Percentiles rank a stretch among this genome's conserved stretches.
Evolutionary conservation across 2,797 vertebrate genomes (phyloP).

Genomic region (Ficedula albicollis): DNA sequence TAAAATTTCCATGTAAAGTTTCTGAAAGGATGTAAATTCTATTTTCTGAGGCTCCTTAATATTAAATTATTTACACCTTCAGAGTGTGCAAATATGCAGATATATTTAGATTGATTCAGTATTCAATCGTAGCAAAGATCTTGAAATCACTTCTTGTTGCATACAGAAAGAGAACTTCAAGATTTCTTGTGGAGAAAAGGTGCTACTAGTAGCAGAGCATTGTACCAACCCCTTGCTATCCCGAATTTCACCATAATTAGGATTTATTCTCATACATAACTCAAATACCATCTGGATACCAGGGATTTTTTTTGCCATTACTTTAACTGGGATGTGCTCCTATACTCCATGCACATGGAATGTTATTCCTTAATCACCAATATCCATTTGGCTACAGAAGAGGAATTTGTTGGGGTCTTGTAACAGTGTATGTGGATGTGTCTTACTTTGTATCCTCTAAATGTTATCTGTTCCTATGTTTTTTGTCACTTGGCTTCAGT

Average conservation of each 20-base stretch:
- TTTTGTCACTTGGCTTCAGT: not conserved
- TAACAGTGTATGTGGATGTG: not conserved
- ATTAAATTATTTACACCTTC: not conserved
- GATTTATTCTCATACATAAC: not conserved
- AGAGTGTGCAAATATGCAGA: not conserved
- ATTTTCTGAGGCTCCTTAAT: not conserved
- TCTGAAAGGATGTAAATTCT: slow-evolving; percentile 41
- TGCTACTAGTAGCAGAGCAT: not conserved
- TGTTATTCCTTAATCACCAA: not conserved
- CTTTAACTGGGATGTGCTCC: not conserved
- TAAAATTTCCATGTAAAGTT: slow-evolving; percentile 66
- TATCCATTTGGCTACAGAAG: not conserved
- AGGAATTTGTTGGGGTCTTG: not conserved
- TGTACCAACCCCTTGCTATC: not conserved
- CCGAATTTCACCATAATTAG: not conserved
- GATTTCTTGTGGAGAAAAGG: not conserved
- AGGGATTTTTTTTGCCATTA: not conserved
- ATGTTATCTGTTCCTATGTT: not conserved
- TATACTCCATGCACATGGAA: not conserved
- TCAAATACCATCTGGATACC: not conserved
- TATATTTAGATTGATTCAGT: not conserved
- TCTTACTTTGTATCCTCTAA: not conserved
- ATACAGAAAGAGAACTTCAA: not conserved
- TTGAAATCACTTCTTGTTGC: not conserved
- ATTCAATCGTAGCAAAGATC: not conserved